A percentile compares a stretch with the other conserved stretches of the same genome.
phyloP scores from a whole-genome alignment of 2,113 vertebrate species.

The Ciconia maguari region DNA sequence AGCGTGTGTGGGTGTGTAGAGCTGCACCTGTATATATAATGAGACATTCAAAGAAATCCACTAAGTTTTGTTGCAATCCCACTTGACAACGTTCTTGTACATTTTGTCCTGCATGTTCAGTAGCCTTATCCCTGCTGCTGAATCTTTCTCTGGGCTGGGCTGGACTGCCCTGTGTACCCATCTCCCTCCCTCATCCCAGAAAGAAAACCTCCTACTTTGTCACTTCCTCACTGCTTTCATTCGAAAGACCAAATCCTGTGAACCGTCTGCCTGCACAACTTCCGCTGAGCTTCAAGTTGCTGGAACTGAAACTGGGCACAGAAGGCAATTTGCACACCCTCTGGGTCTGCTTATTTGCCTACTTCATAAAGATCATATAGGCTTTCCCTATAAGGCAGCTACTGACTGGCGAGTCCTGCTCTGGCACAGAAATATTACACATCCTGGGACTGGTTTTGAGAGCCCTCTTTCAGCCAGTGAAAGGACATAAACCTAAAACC shows the following conservation, averaged over 20 bases:
- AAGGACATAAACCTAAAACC: not conserved
- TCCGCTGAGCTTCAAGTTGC: not conserved
- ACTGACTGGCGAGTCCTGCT: not conserved
- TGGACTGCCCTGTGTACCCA: not conserved
- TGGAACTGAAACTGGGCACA: not conserved
- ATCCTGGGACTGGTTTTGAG: not conserved
- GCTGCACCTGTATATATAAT: slow-evolving; percentile 46
- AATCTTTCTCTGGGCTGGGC: not conserved
- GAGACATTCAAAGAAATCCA: slow-evolving; percentile 20
- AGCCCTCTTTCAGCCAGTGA: not conserved
- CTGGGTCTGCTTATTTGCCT: not conserved
- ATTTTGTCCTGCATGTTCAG: not conserved
- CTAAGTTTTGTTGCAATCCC: not conserved
- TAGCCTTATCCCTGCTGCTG: not conserved
- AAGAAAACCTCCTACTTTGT: not conserved
- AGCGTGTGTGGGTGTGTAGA: slow-evolving; percentile 19
- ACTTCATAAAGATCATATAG: not conserved
- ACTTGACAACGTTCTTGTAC: not conserved
- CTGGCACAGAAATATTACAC: not conserved
- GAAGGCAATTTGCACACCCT: not conserved
- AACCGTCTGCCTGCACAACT: not conserved
- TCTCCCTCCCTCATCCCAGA: not conserved
- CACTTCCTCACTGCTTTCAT: not conserved
- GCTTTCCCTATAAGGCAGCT: not conserved
- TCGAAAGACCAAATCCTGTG: not conserved